phyloP scores from a whole-genome alignment of 1,140 invertebrate genomes.

The Vanessa tameamea region DNA sequence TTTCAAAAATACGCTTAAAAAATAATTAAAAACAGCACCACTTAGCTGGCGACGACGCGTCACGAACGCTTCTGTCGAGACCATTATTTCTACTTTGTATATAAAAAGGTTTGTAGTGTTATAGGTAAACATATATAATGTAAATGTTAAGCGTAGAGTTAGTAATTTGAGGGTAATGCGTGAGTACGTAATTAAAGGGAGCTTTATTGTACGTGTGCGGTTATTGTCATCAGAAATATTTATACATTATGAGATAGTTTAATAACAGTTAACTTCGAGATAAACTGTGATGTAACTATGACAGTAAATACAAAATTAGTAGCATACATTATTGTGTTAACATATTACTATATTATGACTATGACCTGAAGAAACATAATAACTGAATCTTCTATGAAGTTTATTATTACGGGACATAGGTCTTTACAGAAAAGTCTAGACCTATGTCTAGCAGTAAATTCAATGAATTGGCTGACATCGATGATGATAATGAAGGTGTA shows the following conservation, averaged over 20 bases:
- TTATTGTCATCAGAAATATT: not conserved
- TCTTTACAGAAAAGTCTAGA: too few species aligned
- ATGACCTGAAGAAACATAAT: too few species aligned
- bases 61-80: not conserved
- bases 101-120: not conserved
- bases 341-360: too few species aligned
- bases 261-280: not conserved
- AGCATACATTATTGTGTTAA: too few species aligned
- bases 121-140: not conserved
- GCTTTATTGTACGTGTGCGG: not conserved
- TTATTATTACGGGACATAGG: too few species aligned
- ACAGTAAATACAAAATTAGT: not conserved
- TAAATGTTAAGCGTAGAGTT: not conserved
- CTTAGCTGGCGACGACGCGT: not conserved
- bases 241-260: not conserved
- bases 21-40: not conserved
- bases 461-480: too few species aligned
- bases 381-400: too few species aligned
- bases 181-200: not conserved
- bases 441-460: too few species aligned
- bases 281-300: not conserved
- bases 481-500: too few species aligned
- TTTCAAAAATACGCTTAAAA: not conserved
- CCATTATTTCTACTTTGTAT: not conserved
- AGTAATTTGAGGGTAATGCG: not conserved